phyloP scores from a whole-genome alignment of 2,797 vertebrate species.

The Anas acuta region DNA sequence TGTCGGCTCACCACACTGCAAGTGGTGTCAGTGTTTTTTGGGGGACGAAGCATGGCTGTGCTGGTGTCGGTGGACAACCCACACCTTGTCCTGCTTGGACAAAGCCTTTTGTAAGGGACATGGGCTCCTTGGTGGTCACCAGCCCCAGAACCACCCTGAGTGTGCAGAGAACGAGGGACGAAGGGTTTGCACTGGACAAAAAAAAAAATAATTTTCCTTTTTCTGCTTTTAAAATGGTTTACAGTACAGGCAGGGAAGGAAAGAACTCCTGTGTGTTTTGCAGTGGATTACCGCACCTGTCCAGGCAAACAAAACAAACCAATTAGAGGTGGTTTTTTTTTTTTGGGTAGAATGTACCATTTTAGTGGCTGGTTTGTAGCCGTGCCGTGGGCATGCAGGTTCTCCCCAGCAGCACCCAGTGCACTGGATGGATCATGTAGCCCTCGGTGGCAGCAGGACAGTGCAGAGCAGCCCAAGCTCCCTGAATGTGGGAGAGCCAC shows the following conservation, averaged over 20 bases:
- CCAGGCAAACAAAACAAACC: background rate
- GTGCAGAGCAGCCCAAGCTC: no score
- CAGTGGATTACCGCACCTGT: background rate
- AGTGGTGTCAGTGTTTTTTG: background rate
- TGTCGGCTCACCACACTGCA: no score
- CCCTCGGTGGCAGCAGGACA: no score
- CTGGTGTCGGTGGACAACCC: background rate
- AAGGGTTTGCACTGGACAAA: background rate
- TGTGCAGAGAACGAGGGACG: rapidly evolving
- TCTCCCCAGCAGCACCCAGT: background rate
- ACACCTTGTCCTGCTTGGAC: background rate
- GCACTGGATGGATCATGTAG: rapidly evolving
- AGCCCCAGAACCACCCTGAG: rapidly evolving
- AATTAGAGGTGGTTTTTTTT: rapidly evolving
- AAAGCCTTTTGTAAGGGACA: background rate
- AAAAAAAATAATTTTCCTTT: background rate
- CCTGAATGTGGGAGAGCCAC: no score
- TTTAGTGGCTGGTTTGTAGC: background rate
- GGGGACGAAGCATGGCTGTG: background rate
- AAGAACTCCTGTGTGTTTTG: background rate
- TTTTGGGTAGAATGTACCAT: background rate
- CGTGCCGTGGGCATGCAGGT: no score
- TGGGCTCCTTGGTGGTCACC: background rate
- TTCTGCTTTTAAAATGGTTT: background rate
- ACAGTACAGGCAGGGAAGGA: background rate